These are phyloP conservation scores for Troides aeacus DNA, from an alignment of 2,888 invertebrate genomes.

Conservation along the genomic window DNA sequence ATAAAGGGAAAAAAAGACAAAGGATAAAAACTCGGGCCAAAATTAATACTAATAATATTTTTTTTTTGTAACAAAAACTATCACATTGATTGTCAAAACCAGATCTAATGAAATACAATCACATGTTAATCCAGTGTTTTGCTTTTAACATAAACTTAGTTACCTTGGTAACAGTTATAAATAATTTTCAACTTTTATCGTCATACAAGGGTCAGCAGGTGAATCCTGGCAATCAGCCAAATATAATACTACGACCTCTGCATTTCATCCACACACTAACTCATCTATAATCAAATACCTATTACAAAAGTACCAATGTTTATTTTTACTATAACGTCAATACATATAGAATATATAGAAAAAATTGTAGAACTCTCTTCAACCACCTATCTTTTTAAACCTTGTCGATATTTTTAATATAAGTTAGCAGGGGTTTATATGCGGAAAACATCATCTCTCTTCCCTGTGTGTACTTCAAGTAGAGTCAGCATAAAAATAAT, in stretches of 20 bases:
- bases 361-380: slow-evolving; percentile 70
- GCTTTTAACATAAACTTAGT: slow-evolving; percentile 24
- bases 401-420: slow-evolving; percentile 61
- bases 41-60: not conserved
- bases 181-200: slow-evolving; percentile 72
- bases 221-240: slow-evolving; percentile 68
- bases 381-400: slow-evolving; percentile 66
- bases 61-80: not conserved
- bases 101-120: not conserved
- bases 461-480: too few relatives aligned
- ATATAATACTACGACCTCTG: slow-evolving; percentile 52
- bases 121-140: not conserved
- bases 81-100: not conserved
- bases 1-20: too few relatives aligned
- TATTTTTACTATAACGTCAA: slow-evolving; percentile 15
- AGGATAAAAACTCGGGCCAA: not conserved
- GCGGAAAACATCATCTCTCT: not conserved
- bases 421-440: slow-evolving; percentile 45
- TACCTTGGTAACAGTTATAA: slow-evolving; percentile 53
- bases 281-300: slow-evolving; percentile 29
- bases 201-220: slow-evolving; percentile 74
- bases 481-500: too few relatives aligned
- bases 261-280: slow-evolving; percentile 52
- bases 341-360: slow-evolving; percentile 57
- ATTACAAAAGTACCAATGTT: slow-evolving; percentile 18